phyloP scores from a whole-genome alignment of 2,113 vertebrate species.

The Apteryx owenii region DNA sequence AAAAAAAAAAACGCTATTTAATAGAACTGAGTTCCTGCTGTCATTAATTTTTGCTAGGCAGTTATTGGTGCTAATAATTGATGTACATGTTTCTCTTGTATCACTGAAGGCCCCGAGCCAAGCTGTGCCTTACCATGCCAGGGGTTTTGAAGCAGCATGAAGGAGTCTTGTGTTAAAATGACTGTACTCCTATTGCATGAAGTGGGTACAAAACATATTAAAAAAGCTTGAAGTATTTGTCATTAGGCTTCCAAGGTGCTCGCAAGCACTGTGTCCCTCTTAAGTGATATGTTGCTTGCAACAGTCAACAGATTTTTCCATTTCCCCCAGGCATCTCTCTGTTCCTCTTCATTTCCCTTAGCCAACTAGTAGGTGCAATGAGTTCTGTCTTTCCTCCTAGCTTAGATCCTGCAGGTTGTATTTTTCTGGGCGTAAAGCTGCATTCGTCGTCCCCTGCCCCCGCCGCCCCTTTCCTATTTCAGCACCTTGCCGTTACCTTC shows the following conservation, averaged over 20 bases:
- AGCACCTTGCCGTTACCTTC: neutral
- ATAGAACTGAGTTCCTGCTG: neutral
- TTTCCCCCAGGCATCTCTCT: too few species aligned
- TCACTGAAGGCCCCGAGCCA: neutral
- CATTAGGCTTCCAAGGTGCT: neutral
- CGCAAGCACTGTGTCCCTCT: neutral
- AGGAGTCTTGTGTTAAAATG: neutral
- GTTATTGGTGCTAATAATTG: neutral
- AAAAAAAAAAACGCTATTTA: neutral
- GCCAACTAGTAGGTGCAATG: neutral
- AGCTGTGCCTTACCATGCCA: rapidly evolving
- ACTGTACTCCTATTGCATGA: rapidly evolving
- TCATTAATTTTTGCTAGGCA: neutral
- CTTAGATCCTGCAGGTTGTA: neutral
- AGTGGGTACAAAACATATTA: neutral
- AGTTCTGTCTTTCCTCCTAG: neutral
- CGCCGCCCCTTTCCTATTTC: neutral
- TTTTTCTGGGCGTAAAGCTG: neutral
- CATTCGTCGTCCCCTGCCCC: neutral
- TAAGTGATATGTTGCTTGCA: neutral
- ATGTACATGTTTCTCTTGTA: neutral
- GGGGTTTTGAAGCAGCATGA: neutral
- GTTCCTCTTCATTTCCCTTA: neutral
- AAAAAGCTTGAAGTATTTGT: neutral
- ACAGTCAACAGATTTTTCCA: neutral